Conservation (phyloP, 2,888 invertebrate species). For the Mythimna ferrago region DNA sequence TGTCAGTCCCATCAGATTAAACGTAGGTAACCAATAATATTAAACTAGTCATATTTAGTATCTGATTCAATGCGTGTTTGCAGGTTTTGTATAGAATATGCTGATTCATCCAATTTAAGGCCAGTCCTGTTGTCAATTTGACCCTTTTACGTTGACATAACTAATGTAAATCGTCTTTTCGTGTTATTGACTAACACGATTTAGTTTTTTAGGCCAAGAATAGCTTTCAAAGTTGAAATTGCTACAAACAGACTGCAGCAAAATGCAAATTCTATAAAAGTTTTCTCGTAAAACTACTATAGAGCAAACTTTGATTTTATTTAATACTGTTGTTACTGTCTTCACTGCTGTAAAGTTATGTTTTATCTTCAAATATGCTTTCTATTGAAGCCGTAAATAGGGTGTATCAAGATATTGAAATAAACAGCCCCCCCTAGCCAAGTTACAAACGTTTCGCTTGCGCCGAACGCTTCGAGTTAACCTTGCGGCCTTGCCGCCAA, state of each 20-base stretch:
- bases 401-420: not conserved
- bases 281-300: conserved; percentile 32
- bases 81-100: conserved; percentile 11
- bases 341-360: not conserved
- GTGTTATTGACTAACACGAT: not conserved
- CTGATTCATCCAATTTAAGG: conserved; percentile 6
- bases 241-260: conserved; percentile 13
- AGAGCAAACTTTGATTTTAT: conserved; percentile 29
- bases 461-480: too few species aligned
- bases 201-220: not conserved
- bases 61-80: not conserved
- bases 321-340: conserved; percentile 14
- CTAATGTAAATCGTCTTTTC: not conserved
- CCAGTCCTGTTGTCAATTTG: not conserved
- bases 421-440: too few species aligned
- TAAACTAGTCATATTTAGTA: too few species aligned
- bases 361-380: conserved; percentile 12
- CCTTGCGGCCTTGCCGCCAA: too few species aligned
- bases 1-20: too few species aligned
- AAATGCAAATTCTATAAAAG: conserved; percentile 23
- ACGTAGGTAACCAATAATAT: too few species aligned
- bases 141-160: not conserved
- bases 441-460: too few species aligned
- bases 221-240: conserved; percentile 19
- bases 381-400: not conserved